Evolutionary conservation across 2,113 vertebrate species (phyloP), one percentile per base, ranked within the genome.

Genomic region (Antigone vipio): DNA sequence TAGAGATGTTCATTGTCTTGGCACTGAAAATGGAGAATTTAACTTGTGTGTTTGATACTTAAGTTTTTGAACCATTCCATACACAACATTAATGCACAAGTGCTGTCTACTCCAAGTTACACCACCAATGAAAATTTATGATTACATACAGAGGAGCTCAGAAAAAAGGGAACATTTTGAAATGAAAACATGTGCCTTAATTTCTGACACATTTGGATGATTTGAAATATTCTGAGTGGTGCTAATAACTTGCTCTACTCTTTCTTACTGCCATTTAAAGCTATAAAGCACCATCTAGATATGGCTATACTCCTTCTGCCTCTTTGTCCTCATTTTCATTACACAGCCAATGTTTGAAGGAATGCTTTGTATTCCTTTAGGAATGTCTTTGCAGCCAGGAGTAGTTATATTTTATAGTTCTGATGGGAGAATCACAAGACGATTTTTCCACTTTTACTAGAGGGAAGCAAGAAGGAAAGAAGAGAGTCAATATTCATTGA

Each of bases 171-270:
- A 88, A 38, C 10, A 42, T 72, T 88, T 94, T 89, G 29, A 45
- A 92, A 92, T 88, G 34, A 90, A 93, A 92, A 76, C n/a, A 66
- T 60, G 69, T 59, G 29, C 24, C 58, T 91, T 82, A 83, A 88
- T 86, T 85, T 91, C 77, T 93, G 84, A 87, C 56, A 82, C 17
- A 26, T 55, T 75, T 27, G 73, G 42, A 68, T 50, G 45, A 55
- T 69, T 66, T 79, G 67, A 85, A 83, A 66, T 71, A 66, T 50
- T 76, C 18, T 26, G 26, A 66, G 26, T 12, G 18, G 23, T 75
- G 40, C 12, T 87, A 52, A 53, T 72, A 96, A 38, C 62, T 56
- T 82, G 16, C 7, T 88, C 9, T 68, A 7, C 24, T 73, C 29
- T 75, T 79, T 20, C 35, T 69, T 66, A 40, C 8, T 90, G 49